Evolutionary conservation across 2,113 vertebrate species (phyloP).

Genomic region (Apeltes quadracus): DNA sequence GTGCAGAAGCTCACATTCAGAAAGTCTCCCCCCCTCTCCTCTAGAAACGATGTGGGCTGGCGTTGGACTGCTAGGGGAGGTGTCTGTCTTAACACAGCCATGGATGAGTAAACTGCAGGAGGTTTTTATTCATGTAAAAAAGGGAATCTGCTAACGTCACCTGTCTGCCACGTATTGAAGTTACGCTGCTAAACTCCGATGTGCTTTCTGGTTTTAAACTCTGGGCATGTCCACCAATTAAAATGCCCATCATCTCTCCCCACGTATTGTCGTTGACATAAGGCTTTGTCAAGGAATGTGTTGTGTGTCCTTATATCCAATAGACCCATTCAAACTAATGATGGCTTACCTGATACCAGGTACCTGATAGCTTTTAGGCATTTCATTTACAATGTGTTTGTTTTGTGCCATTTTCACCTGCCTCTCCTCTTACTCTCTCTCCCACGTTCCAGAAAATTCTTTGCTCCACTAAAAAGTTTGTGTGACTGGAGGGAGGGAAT

Average conservation of each 20-base stretch:
- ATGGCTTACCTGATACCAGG: no score
- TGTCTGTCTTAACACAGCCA: slow-evolving; percentile 17
- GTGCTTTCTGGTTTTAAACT: neutral
- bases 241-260: neutral
- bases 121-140: neutral
- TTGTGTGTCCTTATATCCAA: neutral
- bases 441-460: slow-evolving; percentile 58
- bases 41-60: slow-evolving; percentile 34
- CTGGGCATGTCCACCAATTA: neutral
- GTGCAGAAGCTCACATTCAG: slow-evolving; percentile 79
- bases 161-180: slow-evolving; percentile 44
- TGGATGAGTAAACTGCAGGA: slow-evolving; percentile 7
- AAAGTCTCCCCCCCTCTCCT: neutral
- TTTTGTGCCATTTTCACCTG: neutral
- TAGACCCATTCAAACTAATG: neutral
- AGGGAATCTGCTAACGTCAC: neutral
- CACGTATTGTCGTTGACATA: neutral
- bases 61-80: slow-evolving; percentile 55
- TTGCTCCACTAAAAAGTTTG: slow-evolving; percentile 1
- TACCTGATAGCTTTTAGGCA: neutral
- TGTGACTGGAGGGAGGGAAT: slow-evolving; percentile 43
- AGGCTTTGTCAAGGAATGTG: neutral
- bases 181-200: neutral
- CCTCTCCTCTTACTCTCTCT: neutral
- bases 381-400: neutral